A percentile compares a stretch with the other conserved stretches of the same genome.
Evolutionary conservation across 2,888 invertebrate species (phyloP).

Genomic region (Dolomedes plantarius): DNA sequence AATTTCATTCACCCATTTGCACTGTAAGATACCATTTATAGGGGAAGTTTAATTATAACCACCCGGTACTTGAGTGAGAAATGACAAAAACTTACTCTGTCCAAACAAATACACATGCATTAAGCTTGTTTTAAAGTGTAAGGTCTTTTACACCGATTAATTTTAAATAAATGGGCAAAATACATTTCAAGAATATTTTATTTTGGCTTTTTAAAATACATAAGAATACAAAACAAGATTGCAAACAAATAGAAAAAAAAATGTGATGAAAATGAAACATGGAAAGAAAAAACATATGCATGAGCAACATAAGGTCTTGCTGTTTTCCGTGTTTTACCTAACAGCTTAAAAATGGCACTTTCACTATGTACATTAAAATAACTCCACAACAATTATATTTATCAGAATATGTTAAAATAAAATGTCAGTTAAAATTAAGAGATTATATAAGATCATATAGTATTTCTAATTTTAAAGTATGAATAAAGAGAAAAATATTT

Average conservation of each 20-base stretch:
- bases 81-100: no score
- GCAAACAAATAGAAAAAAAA: conserved; percentile 11
- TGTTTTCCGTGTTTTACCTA: background rate
- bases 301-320: conserved; percentile 2
- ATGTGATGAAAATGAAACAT: background rate
- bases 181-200: conserved; percentile 1
- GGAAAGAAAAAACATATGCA: background rate
- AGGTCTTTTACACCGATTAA: no score
- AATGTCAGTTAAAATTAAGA: background rate
- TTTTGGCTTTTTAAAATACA: conserved; percentile 14
- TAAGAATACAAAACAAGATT: conserved; percentile 13
- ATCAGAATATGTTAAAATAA: background rate
- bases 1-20: no score
- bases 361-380: background rate
- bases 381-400: background rate
- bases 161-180: background rate
- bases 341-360: conserved; percentile 16
- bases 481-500: no score
- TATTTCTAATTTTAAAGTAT: no score
- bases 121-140: no score
- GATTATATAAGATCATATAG: no score
- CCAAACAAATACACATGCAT: no score
- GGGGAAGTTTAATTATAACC: no score
- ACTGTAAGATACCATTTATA: no score
- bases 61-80: no score